Evolutionary conservation across 2,113 vertebrate species (phyloP).

Genomic region (Charina bottae): DNA sequence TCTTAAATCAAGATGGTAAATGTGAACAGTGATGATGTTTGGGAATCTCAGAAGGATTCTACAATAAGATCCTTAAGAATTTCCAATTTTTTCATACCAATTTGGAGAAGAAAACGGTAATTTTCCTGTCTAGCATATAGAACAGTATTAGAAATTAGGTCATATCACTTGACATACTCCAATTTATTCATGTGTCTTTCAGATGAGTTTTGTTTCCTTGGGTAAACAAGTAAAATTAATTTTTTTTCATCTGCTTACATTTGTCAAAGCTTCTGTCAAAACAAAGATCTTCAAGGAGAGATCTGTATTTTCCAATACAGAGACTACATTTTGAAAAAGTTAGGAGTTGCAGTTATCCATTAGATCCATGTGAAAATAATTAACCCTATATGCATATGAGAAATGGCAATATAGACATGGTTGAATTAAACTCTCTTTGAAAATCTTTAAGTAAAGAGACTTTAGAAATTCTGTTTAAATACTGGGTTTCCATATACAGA

Average conservation of each 20-base stretch:
- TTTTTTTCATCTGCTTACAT: neutral
- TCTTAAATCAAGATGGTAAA: neutral
- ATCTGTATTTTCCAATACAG: neutral
- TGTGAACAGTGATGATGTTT: neutral
- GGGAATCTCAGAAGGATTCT: neutral
- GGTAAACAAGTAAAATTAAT: neutral
- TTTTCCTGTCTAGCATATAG: neutral
- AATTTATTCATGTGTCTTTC: neutral
- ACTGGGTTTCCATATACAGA: constrained; percentile 37
- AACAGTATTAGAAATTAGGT: neutral
- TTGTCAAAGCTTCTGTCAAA: neutral
- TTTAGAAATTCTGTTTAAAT: constrained; percentile 42
- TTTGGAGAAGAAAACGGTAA: neutral
- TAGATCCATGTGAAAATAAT: constrained; percentile 21
- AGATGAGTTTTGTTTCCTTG: neutral
- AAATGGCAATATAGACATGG: constrained; percentile 35
- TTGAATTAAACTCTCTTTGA: constrained; percentile 27
- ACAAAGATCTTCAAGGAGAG: neutral
- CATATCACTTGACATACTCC: neutral
- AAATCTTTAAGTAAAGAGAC: constrained; percentile 33
- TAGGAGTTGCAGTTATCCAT: neutral
- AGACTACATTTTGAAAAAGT: constrained; percentile 2
- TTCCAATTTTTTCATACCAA: neutral
- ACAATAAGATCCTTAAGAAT: neutral
- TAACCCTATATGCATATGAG: neutral